These are phyloP conservation scores for Oceanodroma tethys DNA, from an alignment of 2,113 vertebrate species.

Conservation along the genomic window DNA sequence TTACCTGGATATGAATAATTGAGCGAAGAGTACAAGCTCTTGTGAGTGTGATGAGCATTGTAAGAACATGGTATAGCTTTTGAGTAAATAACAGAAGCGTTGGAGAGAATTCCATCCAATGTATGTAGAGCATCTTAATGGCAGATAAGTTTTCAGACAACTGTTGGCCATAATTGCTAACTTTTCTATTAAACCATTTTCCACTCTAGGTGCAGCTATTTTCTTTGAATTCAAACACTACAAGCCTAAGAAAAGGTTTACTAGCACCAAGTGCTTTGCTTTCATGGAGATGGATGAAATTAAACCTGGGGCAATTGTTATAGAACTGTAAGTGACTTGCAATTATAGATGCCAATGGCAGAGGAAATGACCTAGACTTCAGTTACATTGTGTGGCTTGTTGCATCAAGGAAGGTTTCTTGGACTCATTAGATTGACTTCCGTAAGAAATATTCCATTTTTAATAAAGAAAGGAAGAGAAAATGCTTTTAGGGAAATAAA, in stretches of 20 bases:
- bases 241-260: slow-evolving; percentile 98
- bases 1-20: neutral
- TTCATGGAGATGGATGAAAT: slow-evolving; percentile 99
- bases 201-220: slow-evolving; percentile 87
- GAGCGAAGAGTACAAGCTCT: neutral
- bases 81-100: neutral
- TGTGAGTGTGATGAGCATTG: neutral
- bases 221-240: slow-evolving; percentile 99
- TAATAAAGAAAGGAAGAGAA: neutral
- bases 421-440: neutral
- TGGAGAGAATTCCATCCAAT: neutral
- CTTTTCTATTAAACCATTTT: neutral
- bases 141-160: neutral
- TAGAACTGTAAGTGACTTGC: slow-evolving; percentile 89
- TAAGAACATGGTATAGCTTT: neutral
- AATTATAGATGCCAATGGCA: neutral
- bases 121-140: neutral
- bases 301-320: slow-evolving; percentile 91
- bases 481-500: neutral
- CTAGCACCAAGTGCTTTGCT: slow-evolving; percentile 98
- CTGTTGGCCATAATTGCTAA: neutral
- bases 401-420: neutral
- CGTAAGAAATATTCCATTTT: neutral
- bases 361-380: neutral
- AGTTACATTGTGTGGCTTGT: neutral